phyloP scores from a whole-genome alignment of 2,888 invertebrate species.

The Vanessa cardui region DNA sequence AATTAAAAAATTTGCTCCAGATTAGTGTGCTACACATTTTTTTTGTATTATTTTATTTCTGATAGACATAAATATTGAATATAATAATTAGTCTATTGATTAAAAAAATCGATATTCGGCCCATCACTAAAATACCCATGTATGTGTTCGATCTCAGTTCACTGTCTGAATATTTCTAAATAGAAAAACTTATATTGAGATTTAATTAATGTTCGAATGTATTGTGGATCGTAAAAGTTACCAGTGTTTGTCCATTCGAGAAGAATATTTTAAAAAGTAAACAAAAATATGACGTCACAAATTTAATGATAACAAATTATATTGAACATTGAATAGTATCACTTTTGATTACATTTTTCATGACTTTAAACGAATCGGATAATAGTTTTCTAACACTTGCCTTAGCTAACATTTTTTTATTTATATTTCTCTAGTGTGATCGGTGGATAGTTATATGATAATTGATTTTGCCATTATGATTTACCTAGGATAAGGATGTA shows the following conservation, averaged over 20 bases:
- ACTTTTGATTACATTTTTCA: not conserved
- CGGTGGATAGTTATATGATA: conserved; percentile 58
- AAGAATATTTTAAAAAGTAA: not conserved
- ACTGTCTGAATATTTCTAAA: not conserved
- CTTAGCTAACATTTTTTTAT: conserved; percentile 69
- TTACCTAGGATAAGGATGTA: conserved; percentile 80
- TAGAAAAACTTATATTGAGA: not conserved
- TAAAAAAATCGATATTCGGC: too few species aligned
- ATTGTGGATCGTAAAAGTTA: conserved; percentile 52
- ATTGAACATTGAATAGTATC: too few species aligned
- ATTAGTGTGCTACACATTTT: too few species aligned
- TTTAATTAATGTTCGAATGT: not conserved
- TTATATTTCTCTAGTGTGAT: conserved; percentile 72
- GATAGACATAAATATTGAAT: too few species aligned
- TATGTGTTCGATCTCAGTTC: conserved; percentile 27
- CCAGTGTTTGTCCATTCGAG: conserved; percentile 42
- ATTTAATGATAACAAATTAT: too few species aligned
- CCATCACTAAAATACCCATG: not conserved
- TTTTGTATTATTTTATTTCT: too few species aligned
- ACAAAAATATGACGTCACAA: not conserved
- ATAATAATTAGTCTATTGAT: too few species aligned
- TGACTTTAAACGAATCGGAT: not conserved
- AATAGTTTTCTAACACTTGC: conserved; percentile 59
- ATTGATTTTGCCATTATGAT: conserved; percentile 79
- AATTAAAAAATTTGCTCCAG: too few species aligned